Evolutionary conservation across 2,797 vertebrate genomes (phyloP), one percentile per base, ranked within the genome.

Genomic region (Caiman crocodilus): DNA sequence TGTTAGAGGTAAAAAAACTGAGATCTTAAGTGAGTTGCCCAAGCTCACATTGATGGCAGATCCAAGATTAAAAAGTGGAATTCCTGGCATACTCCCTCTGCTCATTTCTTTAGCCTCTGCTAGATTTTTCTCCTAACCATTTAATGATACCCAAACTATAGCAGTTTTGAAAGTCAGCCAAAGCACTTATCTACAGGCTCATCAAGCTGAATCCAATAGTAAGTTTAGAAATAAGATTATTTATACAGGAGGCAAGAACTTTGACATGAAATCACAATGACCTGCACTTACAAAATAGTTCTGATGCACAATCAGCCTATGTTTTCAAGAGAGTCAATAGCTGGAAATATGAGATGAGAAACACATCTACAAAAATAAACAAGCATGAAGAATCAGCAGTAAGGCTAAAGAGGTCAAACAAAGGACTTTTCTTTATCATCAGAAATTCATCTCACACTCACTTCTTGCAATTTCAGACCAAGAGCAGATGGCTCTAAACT

Each of bases 61-160:
- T 26, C 25, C 14, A 69, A 65, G 20, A 16, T 7, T 1, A 28
- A 56, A 8, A 26, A 26, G 16, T 14, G 30, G 4, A 56, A 76
- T 35, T 35, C 75, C 30, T 82, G 32, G 17, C 25, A 26, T 56
- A 58, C 26, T 4, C 5, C 0, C 0, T 11, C 25, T 80, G 17
- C 20, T 82, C 56, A 75, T 59, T 79, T 50, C 25, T 20, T 11
- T 26, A 30, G 25, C 56, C 1, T 63, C 8, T 11, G 35, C 35
- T 1, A 0, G 1, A 42, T 74, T 79, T 76, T 25, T 88, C 65
- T 69, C 60, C 26, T 32, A 81, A 60, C 15, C 59, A 3, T 56
- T 42, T 26, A 76, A 67, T 6, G 56, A 15, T 25, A 74, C 21
- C 50, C 12, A 32, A 56, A 23, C 25, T 30, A 71, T 10, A 67